These are phyloP conservation scores for Saccopteryx bilineata DNA, from an alignment of 2,113 vertebrate species.

Conservation along the genomic window DNA sequence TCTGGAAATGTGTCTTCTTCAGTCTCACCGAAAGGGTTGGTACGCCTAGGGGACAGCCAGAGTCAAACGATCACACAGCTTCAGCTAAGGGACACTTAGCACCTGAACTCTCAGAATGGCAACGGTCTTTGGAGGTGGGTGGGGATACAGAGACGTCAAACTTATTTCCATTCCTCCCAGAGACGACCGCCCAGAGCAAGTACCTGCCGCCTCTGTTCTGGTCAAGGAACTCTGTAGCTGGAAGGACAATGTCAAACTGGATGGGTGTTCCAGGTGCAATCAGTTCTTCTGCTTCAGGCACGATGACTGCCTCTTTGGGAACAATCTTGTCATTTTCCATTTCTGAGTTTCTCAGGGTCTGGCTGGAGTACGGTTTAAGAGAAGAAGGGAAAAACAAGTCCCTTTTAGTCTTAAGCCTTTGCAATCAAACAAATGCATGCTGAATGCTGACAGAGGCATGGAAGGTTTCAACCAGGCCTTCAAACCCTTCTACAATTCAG, in stretches of 20 bases:
- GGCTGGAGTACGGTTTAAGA: constrained; percentile 82
- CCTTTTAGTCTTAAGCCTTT: background rate
- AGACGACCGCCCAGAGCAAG: background rate
- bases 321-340: constrained; percentile 79
- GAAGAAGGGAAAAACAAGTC: background rate
- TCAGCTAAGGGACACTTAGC: background rate
- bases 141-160: accelerated
- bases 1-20: constrained; percentile 91
- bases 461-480: background rate
- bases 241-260: constrained; percentile 97
- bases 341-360: constrained; percentile 79
- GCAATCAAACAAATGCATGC: background rate
- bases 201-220: constrained; percentile 96
- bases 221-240: constrained; percentile 96
- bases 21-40: constrained; percentile 97
- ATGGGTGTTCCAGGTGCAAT: constrained; percentile 97
- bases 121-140: background rate
- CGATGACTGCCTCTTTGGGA: constrained; percentile 80
- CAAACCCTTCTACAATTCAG: background rate
- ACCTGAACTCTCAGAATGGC: background rate
- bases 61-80: background rate
- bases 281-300: constrained; percentile 90
- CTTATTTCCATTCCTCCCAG: background rate
- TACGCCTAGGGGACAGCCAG: constrained; percentile 89
- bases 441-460: background rate